phyloP scores from a whole-genome alignment of 2,113 vertebrate genomes.

The Rhadina sibilatrix region DNA sequence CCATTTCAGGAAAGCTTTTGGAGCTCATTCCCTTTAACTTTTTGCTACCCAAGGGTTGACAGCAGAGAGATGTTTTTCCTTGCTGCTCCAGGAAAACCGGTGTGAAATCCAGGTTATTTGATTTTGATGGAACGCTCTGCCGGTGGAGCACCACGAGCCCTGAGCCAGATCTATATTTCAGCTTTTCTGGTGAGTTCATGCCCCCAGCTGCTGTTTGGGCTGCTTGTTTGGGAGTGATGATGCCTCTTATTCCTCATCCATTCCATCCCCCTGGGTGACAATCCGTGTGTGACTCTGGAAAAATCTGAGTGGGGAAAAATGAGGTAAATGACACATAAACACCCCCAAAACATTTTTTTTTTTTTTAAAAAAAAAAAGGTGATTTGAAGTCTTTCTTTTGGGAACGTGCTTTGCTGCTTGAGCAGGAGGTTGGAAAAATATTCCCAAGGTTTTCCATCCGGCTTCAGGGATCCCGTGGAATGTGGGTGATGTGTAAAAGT shows the following conservation, averaged over 20 bases:
- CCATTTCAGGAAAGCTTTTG: neutral
- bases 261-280: neutral
- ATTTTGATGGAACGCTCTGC: neutral
- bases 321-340: neutral
- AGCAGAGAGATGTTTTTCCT: neutral
- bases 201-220: neutral
- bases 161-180: neutral
- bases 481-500: neutral
- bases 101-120: neutral
- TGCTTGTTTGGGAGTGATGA: neutral
- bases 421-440: neutral
- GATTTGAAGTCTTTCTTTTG: neutral
- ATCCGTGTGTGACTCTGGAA: neutral
- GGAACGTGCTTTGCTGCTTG: neutral
- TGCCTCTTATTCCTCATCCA: neutral
- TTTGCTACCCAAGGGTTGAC: neutral
- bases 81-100: neutral
- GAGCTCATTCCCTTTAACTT: neutral
- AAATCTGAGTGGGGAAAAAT: accelerated
- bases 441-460: neutral
- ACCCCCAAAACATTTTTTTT: neutral
- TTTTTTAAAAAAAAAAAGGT: no score
- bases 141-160: neutral
- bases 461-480: neutral
- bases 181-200: neutral